phyloP scores from a whole-genome alignment of 2,113 vertebrate species.

The Muntiacus reevesi region DNA sequence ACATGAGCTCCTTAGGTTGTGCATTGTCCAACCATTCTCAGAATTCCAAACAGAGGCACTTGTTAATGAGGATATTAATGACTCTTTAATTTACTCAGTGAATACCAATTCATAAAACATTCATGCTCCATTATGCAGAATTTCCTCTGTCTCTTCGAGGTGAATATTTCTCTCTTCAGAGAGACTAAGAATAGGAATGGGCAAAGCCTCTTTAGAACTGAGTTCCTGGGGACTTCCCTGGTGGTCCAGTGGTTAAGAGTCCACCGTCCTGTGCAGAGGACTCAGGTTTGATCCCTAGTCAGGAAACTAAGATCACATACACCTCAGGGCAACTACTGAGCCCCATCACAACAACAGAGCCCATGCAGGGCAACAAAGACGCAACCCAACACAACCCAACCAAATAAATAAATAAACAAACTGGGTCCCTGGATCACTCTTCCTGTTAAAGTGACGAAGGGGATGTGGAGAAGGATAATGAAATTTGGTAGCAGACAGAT shows the following conservation, averaged over 20 bases:
- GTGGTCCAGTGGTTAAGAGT: neutral
- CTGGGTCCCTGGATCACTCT: neutral
- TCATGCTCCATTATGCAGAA: constrained; percentile 77
- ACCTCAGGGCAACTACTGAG: neutral
- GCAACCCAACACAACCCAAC: neutral
- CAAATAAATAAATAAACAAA: neutral
- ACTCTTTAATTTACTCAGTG: constrained; percentile 81
- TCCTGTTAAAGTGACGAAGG: neutral
- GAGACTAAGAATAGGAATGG: neutral
- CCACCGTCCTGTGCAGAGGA: neutral
- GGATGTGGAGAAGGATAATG: neutral
- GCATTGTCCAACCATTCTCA: constrained; percentile 69
- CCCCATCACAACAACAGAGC: neutral
- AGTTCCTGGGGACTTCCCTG: neutral
- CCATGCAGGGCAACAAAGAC: neutral
- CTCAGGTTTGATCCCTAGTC: neutral
- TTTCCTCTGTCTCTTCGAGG: constrained; percentile 73
- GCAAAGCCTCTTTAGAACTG: constrained; percentile 5
- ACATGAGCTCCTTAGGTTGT: constrained; percentile 61
- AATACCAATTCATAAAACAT: constrained; percentile 82
- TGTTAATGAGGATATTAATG: constrained; percentile 81
- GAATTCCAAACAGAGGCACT: constrained; percentile 76
- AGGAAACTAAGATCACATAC: neutral
- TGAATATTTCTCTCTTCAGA: constrained; percentile 33
- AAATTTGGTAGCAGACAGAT: neutral